phyloP scores from a whole-genome alignment of 2,113 vertebrate species.

The Nettapus auritus region DNA sequence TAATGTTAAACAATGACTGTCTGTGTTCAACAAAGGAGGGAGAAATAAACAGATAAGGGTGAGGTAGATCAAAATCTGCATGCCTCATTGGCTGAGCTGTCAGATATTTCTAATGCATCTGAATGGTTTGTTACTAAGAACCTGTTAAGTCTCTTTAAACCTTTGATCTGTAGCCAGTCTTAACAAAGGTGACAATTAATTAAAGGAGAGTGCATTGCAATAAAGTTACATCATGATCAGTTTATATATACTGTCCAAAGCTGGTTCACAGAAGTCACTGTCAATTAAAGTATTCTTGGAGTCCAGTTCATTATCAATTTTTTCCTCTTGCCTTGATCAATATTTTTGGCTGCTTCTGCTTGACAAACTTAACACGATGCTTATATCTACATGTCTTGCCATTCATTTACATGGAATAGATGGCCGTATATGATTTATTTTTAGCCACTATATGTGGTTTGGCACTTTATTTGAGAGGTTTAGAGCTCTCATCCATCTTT shows the following conservation, averaged over 20 bases:
- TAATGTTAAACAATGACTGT: conserved; percentile 42
- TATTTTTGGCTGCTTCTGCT: conserved; percentile 75
- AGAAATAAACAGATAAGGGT: conserved; percentile 63
- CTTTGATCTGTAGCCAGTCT: conserved; percentile 77
- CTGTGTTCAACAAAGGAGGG: conserved; percentile 51
- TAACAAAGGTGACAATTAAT: conserved; percentile 83
- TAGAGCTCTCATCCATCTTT: conserved; percentile 67
- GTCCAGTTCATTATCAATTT: conserved; percentile 75
- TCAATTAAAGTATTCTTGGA: conserved; percentile 77
- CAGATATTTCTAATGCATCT: conserved; percentile 70
- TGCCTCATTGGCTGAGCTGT: conserved; percentile 65
- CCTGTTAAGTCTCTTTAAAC: conserved; percentile 74
- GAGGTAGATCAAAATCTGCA: conserved; percentile 66
- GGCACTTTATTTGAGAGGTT: conserved; percentile 66
- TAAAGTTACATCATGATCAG: conserved; percentile 74
- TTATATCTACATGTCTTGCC: conserved; percentile 66
- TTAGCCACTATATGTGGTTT: conserved; percentile 57
- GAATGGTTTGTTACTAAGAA: conserved; percentile 72
- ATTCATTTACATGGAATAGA: conserved; percentile 77
- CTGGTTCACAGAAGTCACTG: conserved; percentile 71
- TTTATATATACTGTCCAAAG: conserved; percentile 73
- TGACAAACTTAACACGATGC: conserved; percentile 70
- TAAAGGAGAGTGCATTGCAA: conserved; percentile 74
- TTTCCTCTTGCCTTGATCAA: conserved; percentile 69
- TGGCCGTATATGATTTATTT: conserved; percentile 69